These are phyloP conservation scores for Nomada ferruginata DNA, from an alignment of 2,888 invertebrate genomes.

Conservation along the genomic window DNA sequence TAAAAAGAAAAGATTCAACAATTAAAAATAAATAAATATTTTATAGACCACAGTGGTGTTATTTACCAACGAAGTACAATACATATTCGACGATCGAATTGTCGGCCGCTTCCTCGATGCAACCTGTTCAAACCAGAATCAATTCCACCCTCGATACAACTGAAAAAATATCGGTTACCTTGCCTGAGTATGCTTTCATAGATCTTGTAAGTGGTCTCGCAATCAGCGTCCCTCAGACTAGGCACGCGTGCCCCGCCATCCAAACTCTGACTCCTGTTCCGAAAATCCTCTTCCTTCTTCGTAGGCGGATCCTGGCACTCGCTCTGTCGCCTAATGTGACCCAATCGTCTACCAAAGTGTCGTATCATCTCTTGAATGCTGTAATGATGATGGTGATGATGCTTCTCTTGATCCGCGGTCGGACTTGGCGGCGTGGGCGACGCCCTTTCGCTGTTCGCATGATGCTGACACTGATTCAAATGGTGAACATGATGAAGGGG, in stretches of 20 bases:
- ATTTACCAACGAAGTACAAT: no score
- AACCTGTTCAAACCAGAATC: not conserved
- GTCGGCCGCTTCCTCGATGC: no score
- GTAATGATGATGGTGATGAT: constrained; percentile 88
- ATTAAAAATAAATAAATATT: no score
- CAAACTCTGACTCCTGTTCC: constrained; percentile 91
- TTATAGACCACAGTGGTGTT: no score
- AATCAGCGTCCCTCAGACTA: constrained; percentile 86
- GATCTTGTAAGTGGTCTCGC: constrained; percentile 92
- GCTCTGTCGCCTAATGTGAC: constrained; percentile 88
- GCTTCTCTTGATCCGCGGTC: constrained; percentile 77
- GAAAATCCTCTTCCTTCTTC: constrained; percentile 87
- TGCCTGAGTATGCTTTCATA: constrained; percentile 91
- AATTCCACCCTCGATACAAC: not conserved
- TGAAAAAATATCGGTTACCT: constrained; percentile 85
- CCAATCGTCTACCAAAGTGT: constrained; percentile 90
- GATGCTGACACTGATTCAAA: constrained; percentile 66
- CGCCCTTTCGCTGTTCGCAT: constrained; percentile 62
- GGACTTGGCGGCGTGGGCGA: constrained; percentile 77
- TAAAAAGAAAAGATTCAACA: no score
- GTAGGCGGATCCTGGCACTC: constrained; percentile 86
- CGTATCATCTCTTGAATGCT: constrained; percentile 91
- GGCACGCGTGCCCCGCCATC: constrained; percentile 86
- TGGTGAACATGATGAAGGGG: constrained; percentile 82
- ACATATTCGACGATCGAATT: no score